Evolutionary conservation across 2,888 invertebrate species (phyloP).

Genomic region (Nomada fabriciana): DNA sequence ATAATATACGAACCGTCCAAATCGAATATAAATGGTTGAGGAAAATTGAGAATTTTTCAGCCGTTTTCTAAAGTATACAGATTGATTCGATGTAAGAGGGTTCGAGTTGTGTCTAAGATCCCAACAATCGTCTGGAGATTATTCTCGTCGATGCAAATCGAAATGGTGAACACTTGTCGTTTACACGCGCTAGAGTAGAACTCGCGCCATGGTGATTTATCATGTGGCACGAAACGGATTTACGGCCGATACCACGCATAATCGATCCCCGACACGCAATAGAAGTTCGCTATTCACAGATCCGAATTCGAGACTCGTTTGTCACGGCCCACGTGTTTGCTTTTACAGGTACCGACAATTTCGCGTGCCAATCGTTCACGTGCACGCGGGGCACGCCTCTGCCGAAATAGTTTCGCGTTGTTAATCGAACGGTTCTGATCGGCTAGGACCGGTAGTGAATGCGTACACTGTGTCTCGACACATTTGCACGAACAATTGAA

Average conservation of each 20-base stretch:
- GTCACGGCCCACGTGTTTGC: constrained; percentile 27
- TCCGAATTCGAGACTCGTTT: constrained; percentile 49
- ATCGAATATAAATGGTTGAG: too few relatives aligned
- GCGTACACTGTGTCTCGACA: constrained; percentile 27
- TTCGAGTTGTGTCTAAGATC: too few relatives aligned
- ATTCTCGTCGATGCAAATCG: background rate
- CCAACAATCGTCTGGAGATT: too few relatives aligned
- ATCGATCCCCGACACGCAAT: constrained; percentile 50
- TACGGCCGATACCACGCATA: constrained; percentile 48
- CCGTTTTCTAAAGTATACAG: too few relatives aligned
- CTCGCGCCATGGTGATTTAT: constrained; percentile 44
- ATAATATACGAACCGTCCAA: too few relatives aligned
- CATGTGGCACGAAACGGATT: constrained; percentile 24
- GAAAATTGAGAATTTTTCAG: too few relatives aligned
- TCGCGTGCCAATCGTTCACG: constrained; percentile 25
- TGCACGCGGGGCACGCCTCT: constrained; percentile 16
- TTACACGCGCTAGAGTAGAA: constrained; percentile 43
- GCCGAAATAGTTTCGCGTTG: constrained; percentile 18
- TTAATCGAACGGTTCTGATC: constrained; percentile 39
- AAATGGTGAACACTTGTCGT: constrained; percentile 27
- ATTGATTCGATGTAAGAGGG: too few relatives aligned
- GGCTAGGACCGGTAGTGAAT: constrained; percentile 25
- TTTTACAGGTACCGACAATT: constrained; percentile 30
- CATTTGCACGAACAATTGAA: too few relatives aligned
- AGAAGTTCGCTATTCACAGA: constrained; percentile 30